Conservation (phyloP, 2,888 invertebrate genomes). For the Caenorhabditis sp. region DNA sequence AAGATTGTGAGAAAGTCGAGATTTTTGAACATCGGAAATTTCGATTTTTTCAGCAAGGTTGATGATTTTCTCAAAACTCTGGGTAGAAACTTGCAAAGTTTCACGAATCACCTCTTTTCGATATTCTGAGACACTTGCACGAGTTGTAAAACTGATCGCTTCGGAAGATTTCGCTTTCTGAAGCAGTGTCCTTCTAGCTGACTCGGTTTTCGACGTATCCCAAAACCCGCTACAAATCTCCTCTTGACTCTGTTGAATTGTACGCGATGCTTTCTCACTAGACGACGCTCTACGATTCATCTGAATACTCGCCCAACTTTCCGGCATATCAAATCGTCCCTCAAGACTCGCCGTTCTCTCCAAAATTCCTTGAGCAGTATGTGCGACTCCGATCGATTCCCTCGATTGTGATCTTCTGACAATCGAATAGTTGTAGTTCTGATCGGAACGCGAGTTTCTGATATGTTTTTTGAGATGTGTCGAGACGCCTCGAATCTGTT, state of each 20-base stretch:
- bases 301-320: constrained; percentile 36
- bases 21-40: neutral
- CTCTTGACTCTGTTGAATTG: constrained; percentile 24
- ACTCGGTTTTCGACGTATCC: constrained; percentile 32
- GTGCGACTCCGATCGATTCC: constrained; percentile 15
- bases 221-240: constrained; percentile 45
- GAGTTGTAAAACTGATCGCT: constrained; percentile 21
- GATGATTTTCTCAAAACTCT: neutral
- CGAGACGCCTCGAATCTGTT: neutral
- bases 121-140: neutral
- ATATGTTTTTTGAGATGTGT: neutral
- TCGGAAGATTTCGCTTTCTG: constrained; percentile 32
- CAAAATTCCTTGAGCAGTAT: constrained; percentile 15
- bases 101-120: neutral
- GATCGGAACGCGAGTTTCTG: constrained; percentile 10
- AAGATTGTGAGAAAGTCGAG: neutral
- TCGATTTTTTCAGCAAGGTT: neutral
- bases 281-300: constrained; percentile 19
- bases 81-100: neutral
- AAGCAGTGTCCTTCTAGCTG: constrained; percentile 26
- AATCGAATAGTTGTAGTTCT: constrained; percentile 29
- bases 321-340: constrained; percentile 29
- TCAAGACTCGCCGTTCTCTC: constrained; percentile 39
- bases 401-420: constrained; percentile 20
- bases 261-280: constrained; percentile 22